Conservation (phyloP, 2,888 invertebrate species). For the Athalia circularis region DNA sequence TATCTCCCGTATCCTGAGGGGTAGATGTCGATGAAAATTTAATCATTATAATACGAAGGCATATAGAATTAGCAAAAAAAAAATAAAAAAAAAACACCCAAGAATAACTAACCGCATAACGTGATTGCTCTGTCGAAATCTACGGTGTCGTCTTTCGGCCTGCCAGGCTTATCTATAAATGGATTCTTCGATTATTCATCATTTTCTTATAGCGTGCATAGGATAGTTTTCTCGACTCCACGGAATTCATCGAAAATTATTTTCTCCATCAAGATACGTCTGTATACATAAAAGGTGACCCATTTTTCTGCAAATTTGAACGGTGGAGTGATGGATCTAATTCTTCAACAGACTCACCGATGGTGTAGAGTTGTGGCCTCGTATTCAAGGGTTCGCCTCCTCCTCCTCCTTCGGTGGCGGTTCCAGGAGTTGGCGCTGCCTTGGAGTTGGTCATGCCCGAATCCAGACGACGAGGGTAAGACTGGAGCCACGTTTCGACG, state of each 20-base stretch:
- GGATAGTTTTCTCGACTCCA: not conserved
- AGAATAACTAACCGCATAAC: conserved; percentile 60
- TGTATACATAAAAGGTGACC: not conserved
- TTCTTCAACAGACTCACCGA: conserved; percentile 33
- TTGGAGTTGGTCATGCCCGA: not conserved
- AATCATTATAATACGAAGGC: not conserved
- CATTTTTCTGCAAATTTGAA: not conserved
- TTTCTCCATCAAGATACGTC: not conserved
- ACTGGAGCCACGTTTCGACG: conserved; percentile 14
- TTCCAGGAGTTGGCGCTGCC: not conserved
- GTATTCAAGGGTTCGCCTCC: not conserved
- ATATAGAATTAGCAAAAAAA: not conserved
- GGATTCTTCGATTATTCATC: too few relatives aligned
- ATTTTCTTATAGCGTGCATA: not conserved
- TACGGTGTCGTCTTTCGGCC: conserved; percentile 56
- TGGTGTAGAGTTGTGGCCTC: conserved; percentile 11
- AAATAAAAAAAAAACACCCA: not conserved
- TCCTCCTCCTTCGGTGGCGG: not conserved
- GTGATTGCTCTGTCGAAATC: conserved; percentile 66
- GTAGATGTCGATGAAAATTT: too few relatives aligned
- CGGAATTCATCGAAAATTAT: not conserved
- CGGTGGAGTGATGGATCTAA: too few relatives aligned
- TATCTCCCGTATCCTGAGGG: conserved; percentile 81
- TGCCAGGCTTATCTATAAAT: conserved; percentile 57
- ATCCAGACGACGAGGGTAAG: not conserved